These are phyloP conservation scores for Phataginus tricuspis DNA, from an alignment of 2,797 vertebrate species.

Conservation along the genomic window DNA sequence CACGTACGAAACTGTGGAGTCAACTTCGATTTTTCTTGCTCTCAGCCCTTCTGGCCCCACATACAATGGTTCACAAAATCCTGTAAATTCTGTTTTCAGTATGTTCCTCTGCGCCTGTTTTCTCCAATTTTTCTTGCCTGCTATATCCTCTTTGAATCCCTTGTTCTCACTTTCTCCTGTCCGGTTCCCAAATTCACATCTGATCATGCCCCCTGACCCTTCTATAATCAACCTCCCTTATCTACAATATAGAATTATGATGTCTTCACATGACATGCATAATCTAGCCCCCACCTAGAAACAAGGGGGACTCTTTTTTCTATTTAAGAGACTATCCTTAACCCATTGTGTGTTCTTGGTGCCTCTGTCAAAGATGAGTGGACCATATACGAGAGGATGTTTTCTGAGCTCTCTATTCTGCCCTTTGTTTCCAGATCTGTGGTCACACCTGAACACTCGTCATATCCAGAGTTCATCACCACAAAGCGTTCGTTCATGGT, in stretches of 20 bases:
- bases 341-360: too few species aligned
- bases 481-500: background rate
- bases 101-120: background rate
- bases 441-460: background rate
- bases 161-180: background rate
- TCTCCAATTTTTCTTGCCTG: background rate
- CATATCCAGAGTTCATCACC: background rate
- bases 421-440: background rate
- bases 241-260: background rate
- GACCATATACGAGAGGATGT: too few species aligned
- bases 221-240: background rate
- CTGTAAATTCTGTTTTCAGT: background rate
- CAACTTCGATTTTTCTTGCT: background rate
- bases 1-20: background rate
- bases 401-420: background rate
- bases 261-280: background rate
- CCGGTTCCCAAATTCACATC: background rate
- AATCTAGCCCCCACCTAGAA: background rate
- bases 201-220: background rate
- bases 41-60: background rate
- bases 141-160: background rate
- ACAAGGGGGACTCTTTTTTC: too few species aligned
- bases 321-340: too few species aligned
- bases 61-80: background rate
- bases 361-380: too few species aligned